Conservation (phyloP, 2,113 vertebrate species). For the Brachyistius frenatus region DNA sequence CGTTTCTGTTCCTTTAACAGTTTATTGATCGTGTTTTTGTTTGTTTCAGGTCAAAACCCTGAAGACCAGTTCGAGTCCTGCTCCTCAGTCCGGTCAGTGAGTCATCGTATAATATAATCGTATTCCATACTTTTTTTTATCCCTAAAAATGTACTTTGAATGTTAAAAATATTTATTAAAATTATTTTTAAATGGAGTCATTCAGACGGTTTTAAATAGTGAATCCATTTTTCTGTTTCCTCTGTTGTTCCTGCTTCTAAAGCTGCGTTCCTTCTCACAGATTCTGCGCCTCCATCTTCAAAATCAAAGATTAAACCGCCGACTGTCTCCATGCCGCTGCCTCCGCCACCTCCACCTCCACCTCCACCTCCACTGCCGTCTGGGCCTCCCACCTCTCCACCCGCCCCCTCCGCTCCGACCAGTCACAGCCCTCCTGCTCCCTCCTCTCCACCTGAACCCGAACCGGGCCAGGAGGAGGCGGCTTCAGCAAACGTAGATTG, state of each 20-base stretch:
- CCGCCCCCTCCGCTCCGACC: background rate
- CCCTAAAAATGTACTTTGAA: no score
- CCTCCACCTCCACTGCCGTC: background rate
- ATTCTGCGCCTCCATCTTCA: slow-evolving; percentile 40
- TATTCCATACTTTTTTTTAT: background rate
- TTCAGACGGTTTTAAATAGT: no score
- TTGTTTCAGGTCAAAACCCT: slow-evolving; percentile 79
- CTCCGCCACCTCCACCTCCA: slow-evolving; percentile 23
- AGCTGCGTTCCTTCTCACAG: slow-evolving; percentile 29
- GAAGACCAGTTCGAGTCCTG: slow-evolving; percentile 65
- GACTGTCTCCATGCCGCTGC: background rate
- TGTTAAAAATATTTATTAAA: no score
- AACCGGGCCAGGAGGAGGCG: slow-evolving; percentile 34
- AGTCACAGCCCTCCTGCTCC: slow-evolving; percentile 9
- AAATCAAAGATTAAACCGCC: slow-evolving; percentile 65
- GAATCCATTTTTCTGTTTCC: background rate
- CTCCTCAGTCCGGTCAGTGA: slow-evolving; percentile 75
- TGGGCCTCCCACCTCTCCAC: slow-evolving; percentile 1
- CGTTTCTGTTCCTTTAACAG: background rate
- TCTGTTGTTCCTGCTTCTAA: background rate
- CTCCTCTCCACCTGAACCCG: background rate
- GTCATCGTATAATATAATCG: background rate
- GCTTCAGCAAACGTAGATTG: background rate
- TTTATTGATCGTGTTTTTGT: slow-evolving; percentile 18
- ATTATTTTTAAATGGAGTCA: no score